Conservation (phyloP, 2,888 invertebrate genomes). For the Digitonthophagus gazella region DNA sequence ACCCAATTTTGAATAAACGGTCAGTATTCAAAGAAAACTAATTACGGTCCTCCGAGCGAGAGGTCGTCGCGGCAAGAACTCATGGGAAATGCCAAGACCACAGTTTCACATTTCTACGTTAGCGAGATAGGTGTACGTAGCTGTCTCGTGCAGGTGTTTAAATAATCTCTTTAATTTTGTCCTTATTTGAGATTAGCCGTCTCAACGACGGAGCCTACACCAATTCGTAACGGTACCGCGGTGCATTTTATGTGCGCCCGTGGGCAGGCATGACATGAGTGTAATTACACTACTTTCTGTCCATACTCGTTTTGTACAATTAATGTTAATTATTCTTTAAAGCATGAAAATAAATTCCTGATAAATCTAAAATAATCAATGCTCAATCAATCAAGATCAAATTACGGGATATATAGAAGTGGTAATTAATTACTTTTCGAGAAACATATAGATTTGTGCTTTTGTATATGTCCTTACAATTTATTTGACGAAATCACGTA, state of each 20-base stretch:
- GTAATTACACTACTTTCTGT: constrained; percentile 27
- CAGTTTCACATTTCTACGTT: constrained; percentile 26
- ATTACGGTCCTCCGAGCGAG: constrained; percentile 17
- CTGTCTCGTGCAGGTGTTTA: constrained; percentile 25
- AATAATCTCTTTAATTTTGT: constrained; percentile 29
- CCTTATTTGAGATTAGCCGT: constrained; percentile 28
- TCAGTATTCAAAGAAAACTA: constrained; percentile 21
- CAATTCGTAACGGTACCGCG: constrained; percentile 26
- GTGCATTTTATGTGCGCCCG: constrained; percentile 11
- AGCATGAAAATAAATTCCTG: too few relatives aligned
- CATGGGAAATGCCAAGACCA: constrained; percentile 23
- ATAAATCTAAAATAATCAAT: too few relatives aligned
- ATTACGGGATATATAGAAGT: too few relatives aligned
- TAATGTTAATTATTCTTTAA: too few relatives aligned
- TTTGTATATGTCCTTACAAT: too few relatives aligned
- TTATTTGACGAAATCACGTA: too few relatives aligned
- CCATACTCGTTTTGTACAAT: not conserved
- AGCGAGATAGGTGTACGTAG: constrained; percentile 14
- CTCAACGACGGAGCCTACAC: constrained; percentile 22
- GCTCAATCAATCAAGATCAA: too few relatives aligned
- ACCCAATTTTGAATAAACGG: not conserved
- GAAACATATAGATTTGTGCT: too few relatives aligned
- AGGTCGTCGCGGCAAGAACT: constrained; percentile 19
- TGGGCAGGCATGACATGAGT: not conserved
- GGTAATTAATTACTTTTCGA: too few relatives aligned